Evolutionary conservation across 2,797 vertebrate genomes (phyloP), one percentile per base, ranked within the genome.

Genomic region (Leptatherina wallacei): DNA sequence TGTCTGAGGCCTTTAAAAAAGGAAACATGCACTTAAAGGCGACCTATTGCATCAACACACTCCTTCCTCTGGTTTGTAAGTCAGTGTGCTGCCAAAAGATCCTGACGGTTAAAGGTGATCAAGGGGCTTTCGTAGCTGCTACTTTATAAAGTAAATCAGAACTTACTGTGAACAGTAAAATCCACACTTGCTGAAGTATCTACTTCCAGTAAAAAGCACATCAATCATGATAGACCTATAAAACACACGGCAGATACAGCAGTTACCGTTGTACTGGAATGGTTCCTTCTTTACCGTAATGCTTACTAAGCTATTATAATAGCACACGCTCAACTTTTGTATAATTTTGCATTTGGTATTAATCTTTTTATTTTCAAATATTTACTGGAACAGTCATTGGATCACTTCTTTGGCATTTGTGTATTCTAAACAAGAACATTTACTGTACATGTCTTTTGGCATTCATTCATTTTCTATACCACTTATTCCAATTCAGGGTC

Each of bases 121-220:
- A n/a, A 85, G 80, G 66, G 65, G 40, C 75, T 78, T 81, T 86
- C 76, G 60, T 69, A 70, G 70, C 70, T 4, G 18, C 71, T 83
- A 57, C 64, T 68, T 70, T 85, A 29, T 42, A 55, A 78, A 78
- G 60, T 82, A 82, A 80, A 87, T 65, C 67, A 75, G 57, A 65
- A 51, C 44, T 70, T 72, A 75, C 67, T 77, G 24, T 64, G n/a
- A 64, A 44, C 68, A 64, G 70, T 84, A 72, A 82, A 89, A 69
- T 71, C 73, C 57, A 81, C 82, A 82, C 81, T 51, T 70, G 33
- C 78, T 75, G 3, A 84, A 83, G 71, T 80, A 73, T 85, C 77
- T 71, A 74, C 69, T 86, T 68, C 56, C 49, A 81, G 58, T 76
- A 80, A 62, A 85, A 81, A 71, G 61, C 51, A 47, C 75, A 62